Base-by-base conservation (phyloP, 1,140 invertebrate genomes). In the Elymnias hypermnestra region DNA sequence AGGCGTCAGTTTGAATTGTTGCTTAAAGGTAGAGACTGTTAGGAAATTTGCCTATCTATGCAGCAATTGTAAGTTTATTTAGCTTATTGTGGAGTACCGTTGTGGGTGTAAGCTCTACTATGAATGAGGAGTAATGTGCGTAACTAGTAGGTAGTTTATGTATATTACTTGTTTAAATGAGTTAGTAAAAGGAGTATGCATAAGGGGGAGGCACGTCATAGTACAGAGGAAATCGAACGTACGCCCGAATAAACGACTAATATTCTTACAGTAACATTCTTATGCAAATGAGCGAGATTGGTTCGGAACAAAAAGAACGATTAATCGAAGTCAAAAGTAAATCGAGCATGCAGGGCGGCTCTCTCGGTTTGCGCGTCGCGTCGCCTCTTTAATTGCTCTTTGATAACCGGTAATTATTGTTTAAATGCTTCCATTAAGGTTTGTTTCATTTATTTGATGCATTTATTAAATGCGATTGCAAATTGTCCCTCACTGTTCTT, bases 241-340 rank as follows among this genome's bases (percentile, higher is more conserved):
- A 28, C 18, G 44, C 39, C 39, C 29, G 42, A 43, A 41, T 52
- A 52, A 43, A 38, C 29, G 42, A 43, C 49, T 52, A 52, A 43
- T 59, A 65, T 53, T 54, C 36, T 43, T 57, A 49, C 48, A 66
- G 53, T 62, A 62, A 67, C 71, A 76, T 73, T 75, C 61, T 67
- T 72, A 79, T 77, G 73, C 67, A 77, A 79, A 77, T 77, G 62
- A 54, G 57, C 53, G 49, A 71, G 60, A 68, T 65, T 68, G 60
- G 53, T 64, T 60, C 47, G 52, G 53, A 74, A 78, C 70, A 75
- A 78, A 79, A 79, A 72, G 61, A 69, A 54, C 62, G 60, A 70
- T 79, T 71, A 73, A 75, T 77, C 62, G 63, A 75, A 77, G 59
- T 75, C 72, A 75, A 69, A 73, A 75, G 57, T 69, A 73, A 73